Conservation (phyloP, 2,797 vertebrate species). For the Schizothorax lantsangensis region DNA sequence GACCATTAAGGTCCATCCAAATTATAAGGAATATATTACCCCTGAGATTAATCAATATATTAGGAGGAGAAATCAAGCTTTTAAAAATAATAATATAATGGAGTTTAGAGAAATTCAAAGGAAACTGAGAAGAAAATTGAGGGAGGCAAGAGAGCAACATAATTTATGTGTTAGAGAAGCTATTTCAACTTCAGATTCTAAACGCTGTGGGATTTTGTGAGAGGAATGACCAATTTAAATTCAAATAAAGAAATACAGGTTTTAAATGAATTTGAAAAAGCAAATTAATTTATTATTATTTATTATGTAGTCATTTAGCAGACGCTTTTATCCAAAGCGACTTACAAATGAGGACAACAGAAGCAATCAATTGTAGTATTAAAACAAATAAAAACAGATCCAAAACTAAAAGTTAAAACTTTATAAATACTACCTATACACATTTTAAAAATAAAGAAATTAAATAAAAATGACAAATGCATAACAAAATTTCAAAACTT, state of each 20-base stretch:
- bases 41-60: slow-evolving; percentile 24
- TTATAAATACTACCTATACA: too few species aligned
- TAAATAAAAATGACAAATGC: too few species aligned
- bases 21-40: slow-evolving; percentile 32
- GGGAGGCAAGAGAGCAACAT: neutral
- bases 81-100: too few species aligned
- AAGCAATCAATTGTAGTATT: too few species aligned
- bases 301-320: too few species aligned
- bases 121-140: neutral
- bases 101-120: neutral
- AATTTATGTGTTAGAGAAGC: neutral
- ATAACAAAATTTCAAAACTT: too few species aligned
- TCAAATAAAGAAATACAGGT: neutral
- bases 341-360: too few species aligned
- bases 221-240: slow-evolving; percentile 19
- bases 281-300: neutral
- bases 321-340: too few species aligned
- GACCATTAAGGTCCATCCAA: slow-evolving; percentile 13
- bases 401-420: too few species aligned
- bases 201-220: slow-evolving; percentile 29
- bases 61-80: neutral
- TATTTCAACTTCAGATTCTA: neutral
- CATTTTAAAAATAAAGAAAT: too few species aligned
- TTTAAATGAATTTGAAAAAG: slow-evolving; percentile 28
- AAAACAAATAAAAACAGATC: too few species aligned